Evolutionary conservation across 2,113 vertebrate genomes (phyloP).

Genomic region (Psephotus haematonotus): DNA sequence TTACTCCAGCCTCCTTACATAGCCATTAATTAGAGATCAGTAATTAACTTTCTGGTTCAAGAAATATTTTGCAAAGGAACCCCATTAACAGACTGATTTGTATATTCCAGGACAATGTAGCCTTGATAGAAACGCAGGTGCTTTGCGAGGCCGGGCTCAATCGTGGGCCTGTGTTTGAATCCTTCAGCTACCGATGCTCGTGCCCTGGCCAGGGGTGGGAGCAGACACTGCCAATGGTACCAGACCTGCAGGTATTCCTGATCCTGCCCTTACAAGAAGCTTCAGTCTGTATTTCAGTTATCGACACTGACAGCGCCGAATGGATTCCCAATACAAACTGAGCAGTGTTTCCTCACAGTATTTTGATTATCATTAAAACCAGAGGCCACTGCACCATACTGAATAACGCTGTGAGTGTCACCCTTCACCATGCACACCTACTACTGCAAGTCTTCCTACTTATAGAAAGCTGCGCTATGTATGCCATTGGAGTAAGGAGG

Average conservation of each 20-base stretch:
- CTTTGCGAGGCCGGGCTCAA: not conserved
- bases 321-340: not conserved
- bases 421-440: not conserved
- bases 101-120: slow-evolving; percentile 41
- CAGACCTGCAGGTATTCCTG: not conserved
- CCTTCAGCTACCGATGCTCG: fast-evolving
- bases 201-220: not conserved
- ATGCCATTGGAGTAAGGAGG: not conserved
- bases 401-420: not conserved
- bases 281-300: not conserved
- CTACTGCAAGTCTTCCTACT: fast-evolving
- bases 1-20: slow-evolving; percentile 52
- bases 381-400: not conserved
- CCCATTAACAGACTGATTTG: slow-evolving; percentile 63
- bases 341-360: not conserved
- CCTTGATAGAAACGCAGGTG: not conserved
- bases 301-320: not conserved
- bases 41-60: slow-evolving; percentile 78
- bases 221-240: fast-evolving
- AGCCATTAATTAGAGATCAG: slow-evolving; percentile 71
- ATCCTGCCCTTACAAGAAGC: not conserved
- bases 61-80: slow-evolving; percentile 70
- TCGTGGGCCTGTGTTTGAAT: not conserved
- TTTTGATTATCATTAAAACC: not conserved
- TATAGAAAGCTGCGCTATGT: not conserved